These are phyloP conservation scores for Acromyrmex echinatior DNA, from an alignment of 1,140 invertebrate genomes.

Conservation along the genomic window DNA sequence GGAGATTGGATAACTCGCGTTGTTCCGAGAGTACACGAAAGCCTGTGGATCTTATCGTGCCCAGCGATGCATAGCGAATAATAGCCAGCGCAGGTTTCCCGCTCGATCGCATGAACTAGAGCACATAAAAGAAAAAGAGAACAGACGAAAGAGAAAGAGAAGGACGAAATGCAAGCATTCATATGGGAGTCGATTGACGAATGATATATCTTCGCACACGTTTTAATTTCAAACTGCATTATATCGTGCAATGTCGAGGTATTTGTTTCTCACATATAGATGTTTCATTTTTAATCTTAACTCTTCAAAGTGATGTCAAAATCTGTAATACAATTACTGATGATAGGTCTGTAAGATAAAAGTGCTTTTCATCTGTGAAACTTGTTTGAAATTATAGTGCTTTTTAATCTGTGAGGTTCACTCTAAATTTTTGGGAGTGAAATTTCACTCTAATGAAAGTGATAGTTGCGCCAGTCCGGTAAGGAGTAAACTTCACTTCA, in stretches of 20 bases:
- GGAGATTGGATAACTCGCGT: slow-evolving; percentile 76
- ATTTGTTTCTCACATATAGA: neutral
- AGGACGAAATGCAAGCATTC: slow-evolving; percentile 3
- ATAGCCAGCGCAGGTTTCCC: slow-evolving; percentile 51
- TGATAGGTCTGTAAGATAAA: too few species aligned
- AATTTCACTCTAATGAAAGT: too few species aligned
- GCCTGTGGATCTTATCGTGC: slow-evolving; percentile 68
- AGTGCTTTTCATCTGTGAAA: too few species aligned
- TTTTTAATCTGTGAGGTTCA: too few species aligned
- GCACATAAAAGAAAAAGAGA: neutral
- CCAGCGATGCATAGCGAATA: slow-evolving; percentile 70
- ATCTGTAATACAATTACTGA: neutral
- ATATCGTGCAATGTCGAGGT: neutral
- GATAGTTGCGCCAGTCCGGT: too few species aligned
- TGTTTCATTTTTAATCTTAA: neutral
- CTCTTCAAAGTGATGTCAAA: neutral
- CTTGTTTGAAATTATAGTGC: too few species aligned
- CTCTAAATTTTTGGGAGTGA: too few species aligned
- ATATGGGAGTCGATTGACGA: slow-evolving; percentile 8
- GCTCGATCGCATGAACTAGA: slow-evolving; percentile 62
- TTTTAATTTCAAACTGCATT: slow-evolving; percentile 20
- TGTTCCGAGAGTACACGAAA: slow-evolving; percentile 67
- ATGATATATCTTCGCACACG: slow-evolving; percentile 1
- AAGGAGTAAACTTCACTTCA: too few species aligned
- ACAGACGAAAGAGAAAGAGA: neutral